These are phyloP conservation scores for Pantherophis vulpinus DNA, from an alignment of 2,797 vertebrate species.

Conservation along the genomic window DNA sequence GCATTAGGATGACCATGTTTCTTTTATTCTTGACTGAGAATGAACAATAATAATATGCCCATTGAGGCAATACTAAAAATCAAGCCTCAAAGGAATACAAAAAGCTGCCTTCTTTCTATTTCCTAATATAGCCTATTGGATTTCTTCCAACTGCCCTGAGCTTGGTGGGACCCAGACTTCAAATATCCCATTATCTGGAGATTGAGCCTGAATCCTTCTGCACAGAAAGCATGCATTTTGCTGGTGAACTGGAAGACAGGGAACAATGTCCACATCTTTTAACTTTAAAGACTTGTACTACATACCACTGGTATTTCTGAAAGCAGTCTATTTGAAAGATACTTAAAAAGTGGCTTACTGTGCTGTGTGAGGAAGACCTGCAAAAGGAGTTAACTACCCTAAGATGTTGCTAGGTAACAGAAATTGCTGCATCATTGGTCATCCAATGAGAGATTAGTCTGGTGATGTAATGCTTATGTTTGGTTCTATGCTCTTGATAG, in stretches of 20 bases:
- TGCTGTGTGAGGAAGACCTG: background rate
- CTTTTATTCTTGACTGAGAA: background rate
- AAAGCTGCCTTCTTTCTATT: background rate
- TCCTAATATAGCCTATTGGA: background rate
- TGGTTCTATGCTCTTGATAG: constrained; percentile 15
- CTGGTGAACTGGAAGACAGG: background rate
- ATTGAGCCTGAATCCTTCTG: background rate
- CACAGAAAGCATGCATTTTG: background rate
- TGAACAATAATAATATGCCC: background rate
- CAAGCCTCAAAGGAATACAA: background rate
- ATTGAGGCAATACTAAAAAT: background rate
- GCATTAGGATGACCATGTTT: background rate
- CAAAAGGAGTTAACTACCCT: constrained; percentile 18
- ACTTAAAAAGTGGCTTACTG: background rate
- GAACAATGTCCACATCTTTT: background rate
- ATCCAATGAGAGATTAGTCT: constrained; percentile 29
- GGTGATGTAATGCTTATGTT: constrained; percentile 13
- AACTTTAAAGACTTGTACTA: background rate
- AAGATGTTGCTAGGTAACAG: constrained; percentile 9
- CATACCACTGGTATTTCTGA: background rate
- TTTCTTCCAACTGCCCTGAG: background rate
- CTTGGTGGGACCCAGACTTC: background rate
- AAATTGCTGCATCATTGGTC: constrained; percentile 14
- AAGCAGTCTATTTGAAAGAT: background rate
- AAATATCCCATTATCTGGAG: background rate